These are phyloP conservation scores for Pseudococcus jackbeardsleyi DNA, from an alignment of 2,888 invertebrate genomes.

Conservation along the genomic window DNA sequence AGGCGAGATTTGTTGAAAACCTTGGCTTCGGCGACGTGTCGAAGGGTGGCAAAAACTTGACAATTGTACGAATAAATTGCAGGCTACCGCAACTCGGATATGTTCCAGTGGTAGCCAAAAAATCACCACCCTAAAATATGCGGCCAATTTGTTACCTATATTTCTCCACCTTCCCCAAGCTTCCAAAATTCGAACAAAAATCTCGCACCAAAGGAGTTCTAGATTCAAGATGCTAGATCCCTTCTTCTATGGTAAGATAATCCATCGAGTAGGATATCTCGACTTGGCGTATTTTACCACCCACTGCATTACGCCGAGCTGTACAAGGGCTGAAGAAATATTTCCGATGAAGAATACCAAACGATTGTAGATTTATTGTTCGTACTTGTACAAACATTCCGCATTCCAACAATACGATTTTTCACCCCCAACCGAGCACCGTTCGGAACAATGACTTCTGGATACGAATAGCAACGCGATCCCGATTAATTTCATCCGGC, in stretches of 20 bases:
- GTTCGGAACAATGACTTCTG: constrained; percentile 18
- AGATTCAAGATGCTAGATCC: not conserved
- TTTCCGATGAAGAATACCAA: constrained; percentile 22
- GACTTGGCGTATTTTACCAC: not conserved
- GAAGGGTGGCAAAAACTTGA: constrained; percentile 31
- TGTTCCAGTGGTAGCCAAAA: constrained; percentile 8
- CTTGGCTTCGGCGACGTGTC: not conserved
- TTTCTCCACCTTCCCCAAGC: not conserved
- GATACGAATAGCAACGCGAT: not conserved
- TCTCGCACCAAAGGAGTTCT: not conserved
- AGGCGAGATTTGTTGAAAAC: constrained; percentile 29
- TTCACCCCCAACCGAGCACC: constrained; percentile 26
- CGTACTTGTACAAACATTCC: constrained; percentile 35
- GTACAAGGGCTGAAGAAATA: constrained; percentile 29
- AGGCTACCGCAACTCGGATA: constrained; percentile 37
- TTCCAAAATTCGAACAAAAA: no score
- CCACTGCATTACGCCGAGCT: not conserved
- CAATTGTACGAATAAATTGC: constrained; percentile 36
- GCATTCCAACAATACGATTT: constrained; percentile 45
- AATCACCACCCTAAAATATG: not conserved
- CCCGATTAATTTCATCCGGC: constrained; percentile 25
- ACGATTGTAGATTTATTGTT: constrained; percentile 46
- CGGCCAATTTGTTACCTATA: not conserved
- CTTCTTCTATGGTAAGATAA: not conserved
- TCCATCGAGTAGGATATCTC: not conserved